Base-by-base conservation (phyloP, 2,888 invertebrate species). In the Drosophila kuntzei region DNA sequence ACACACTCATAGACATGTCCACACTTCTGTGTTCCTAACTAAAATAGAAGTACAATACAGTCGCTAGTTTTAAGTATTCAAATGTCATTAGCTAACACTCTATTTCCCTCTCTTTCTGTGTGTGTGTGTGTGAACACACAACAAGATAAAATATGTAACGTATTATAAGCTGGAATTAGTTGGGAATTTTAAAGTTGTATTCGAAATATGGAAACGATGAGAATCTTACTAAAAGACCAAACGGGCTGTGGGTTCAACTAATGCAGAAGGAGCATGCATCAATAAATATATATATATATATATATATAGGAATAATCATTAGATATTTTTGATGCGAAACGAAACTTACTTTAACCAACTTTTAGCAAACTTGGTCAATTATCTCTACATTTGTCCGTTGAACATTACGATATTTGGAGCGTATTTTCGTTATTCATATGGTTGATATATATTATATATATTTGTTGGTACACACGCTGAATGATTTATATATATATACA, bases 21-120 rank as follows among this genome's bases (percentile, higher is more conserved):
- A 69, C 61, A 77, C 66, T 62, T 68, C 32, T 74, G 85, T 82
- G 82, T 85, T 85, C 82, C 85, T 85, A 73, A 62, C 12, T 72
- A 49, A 25, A 65, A 25, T 39, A 7, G 12, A n/a, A 39, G 20
- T 36, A 39, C 34, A 27, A 36, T 53, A 46, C 59, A 55, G 55
- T 67, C 63, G 51, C 20, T 57, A 68, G 32, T 32, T 53, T 12
- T 46, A 72, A 67, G 46, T 29, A 46, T 14, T 43, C 2, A 55
- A 32, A 32, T 18, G 7, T 1, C 29, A 9, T 32, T 44, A 32
- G 14, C 16, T 14, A 29, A 2, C 22, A 9, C 27, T 22, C 36
- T 37, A 27, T 29, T 7, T 6, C 41, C 46, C 20, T 34, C 11
- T 22, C 20, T 47, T 4, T 12, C 29, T 22, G 37, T 34, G n/a